A percentile compares a stretch with the other conserved stretches of the same genome.
These are phyloP conservation scores for Darevskia mixta DNA, from an alignment of 2,797 vertebrate species.

Conservation along the genomic window DNA sequence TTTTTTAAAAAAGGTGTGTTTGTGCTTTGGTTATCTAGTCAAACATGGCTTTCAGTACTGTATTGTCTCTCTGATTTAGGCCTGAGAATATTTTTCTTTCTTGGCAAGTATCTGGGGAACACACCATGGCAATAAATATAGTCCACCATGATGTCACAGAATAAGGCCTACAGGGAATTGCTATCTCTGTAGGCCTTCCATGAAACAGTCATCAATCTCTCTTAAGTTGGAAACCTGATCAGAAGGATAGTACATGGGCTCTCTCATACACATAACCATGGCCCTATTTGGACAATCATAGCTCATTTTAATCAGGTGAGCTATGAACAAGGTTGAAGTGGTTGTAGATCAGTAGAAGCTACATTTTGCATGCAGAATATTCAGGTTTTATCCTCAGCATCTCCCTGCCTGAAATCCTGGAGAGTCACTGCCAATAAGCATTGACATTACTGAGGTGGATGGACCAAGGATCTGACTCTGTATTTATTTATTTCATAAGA, in stretches of 20 bases:
- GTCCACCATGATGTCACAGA: constrained; percentile 47
- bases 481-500: no score
- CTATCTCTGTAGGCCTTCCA: constrained; percentile 29
- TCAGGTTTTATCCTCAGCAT: no score
- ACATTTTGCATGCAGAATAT: no score
- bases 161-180: constrained; percentile 20
- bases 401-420: no score
- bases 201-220: constrained; percentile 48
- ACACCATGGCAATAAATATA: neutral
- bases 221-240: constrained; percentile 54
- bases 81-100: neutral
- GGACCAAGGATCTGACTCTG: no score
- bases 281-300: neutral
- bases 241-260: constrained; percentile 43
- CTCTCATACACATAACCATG: neutral
- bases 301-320: neutral
- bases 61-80: neutral
- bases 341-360: no score
- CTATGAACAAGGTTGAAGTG: neutral
- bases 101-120: constrained; percentile 4
- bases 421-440: no score
- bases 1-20: neutral
- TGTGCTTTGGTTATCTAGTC: neutral
- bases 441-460: no score
- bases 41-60: neutral